A percentile compares a stretch with the other conserved stretches of the same genome.
phyloP scores from a whole-genome alignment of 64 coral and sea anemone genomes.

The Montipora cactus region DNA sequence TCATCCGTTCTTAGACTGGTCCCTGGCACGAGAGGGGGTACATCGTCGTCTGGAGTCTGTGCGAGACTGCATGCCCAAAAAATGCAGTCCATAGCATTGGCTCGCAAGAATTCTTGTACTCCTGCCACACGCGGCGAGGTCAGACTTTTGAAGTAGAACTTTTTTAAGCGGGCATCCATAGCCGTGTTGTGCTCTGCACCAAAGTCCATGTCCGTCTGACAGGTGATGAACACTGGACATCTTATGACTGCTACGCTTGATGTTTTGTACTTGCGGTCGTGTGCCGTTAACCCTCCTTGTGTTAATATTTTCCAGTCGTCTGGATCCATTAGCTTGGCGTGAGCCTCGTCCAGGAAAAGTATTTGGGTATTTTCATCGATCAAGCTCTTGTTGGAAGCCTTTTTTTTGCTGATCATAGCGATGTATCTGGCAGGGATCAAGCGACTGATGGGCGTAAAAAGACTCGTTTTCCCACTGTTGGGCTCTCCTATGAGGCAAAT shows the following conservation, averaged over 20 bases:
- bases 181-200: not conserved
- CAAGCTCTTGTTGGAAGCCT: constrained; percentile 9
- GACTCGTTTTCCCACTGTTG: constrained; percentile 26
- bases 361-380: constrained; percentile 10
- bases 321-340: not conserved
- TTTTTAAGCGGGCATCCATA: constrained; percentile 7
- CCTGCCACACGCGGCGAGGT: not conserved
- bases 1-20: not conserved
- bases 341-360: constrained; percentile 15
- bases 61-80: not conserved
- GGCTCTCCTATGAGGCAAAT: constrained; percentile 5
- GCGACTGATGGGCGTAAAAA: not conserved
- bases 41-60: not conserved
- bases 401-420: constrained; percentile 2
- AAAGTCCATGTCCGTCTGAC: constrained; percentile 11
- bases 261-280: constrained; percentile 2
- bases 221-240: constrained; percentile 13
- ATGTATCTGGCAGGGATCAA: constrained; percentile 1
- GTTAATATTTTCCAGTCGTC: constrained; percentile 55
- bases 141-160: constrained; percentile 10
- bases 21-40: not conserved
- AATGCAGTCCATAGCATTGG: constrained; percentile 29
- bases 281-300: not conserved
- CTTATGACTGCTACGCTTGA: not conserved
- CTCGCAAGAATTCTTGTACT: not conserved